Evolutionary conservation across 2,797 vertebrate genomes (phyloP), one percentile per base, ranked within the genome.

Genomic region (Petrocephalus schoutedeni): DNA sequence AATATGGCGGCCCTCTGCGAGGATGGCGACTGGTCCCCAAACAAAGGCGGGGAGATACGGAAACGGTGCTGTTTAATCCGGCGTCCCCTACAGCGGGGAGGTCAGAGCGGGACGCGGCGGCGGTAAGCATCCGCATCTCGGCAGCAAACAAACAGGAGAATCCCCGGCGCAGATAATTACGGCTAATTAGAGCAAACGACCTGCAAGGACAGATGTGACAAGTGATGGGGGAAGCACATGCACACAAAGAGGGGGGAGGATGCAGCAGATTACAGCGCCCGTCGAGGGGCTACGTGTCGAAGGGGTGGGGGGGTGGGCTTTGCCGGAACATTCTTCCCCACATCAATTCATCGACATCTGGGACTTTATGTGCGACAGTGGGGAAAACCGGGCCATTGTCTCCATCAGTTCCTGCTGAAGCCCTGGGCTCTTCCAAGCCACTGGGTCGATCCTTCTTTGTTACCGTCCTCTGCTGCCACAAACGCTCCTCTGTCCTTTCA

Each of bases 141-240:
- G 8, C 19, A 14, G 59, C 51, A 3, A 85, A 61, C 85, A 19
- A 86, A 88, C 83, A 86, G 54, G 64, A 54, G 49, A 56, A 49
- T 9, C 64, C 8, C 21, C 10, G 10, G 23, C 53, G 4, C 86
- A 74, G 87, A 61, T 85, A 85, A 88, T 89, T 89, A 89, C n/a
- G n/a, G 53, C 56, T 89, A 86, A 89, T 89, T 86, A 80, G 54
- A 80, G 58, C 56, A 86, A 86, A 82, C 10, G 85, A 86, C 85
- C 85, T 80, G 88, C 56, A 82, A 82, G 88, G 49, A 86, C 53
- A 80, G 85, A 86, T 51, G 23, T 64, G 12, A 57, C 14, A 53
- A 54, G 54, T 45, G 53, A 86, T 80, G 14, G 8, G 41, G 57
- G 61, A 21, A 10, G 23, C 64, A 21, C 23, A 36, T 16, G 57